phyloP scores from a whole-genome alignment of 1,140 invertebrate genomes.

The Solen grandis region DNA sequence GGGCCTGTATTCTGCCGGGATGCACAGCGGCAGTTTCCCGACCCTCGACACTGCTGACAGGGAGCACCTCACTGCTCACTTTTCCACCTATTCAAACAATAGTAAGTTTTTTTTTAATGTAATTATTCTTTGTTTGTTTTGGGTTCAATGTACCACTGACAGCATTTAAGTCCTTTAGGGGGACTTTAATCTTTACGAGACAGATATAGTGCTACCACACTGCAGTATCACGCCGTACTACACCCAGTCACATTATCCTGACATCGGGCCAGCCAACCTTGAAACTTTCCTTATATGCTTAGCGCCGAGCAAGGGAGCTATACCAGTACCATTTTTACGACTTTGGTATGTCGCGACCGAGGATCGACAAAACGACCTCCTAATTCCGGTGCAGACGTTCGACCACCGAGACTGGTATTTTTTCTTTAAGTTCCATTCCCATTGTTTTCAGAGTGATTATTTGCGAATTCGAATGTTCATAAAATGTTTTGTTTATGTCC shows the following conservation, averaged over 20 bases:
- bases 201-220: neutral
- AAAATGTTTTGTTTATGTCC: neutral
- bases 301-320: too few relatives aligned
- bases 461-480: neutral
- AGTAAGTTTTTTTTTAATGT: too few relatives aligned
- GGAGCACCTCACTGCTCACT: conserved; percentile 6
- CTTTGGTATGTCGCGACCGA: too few relatives aligned
- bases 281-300: too few relatives aligned
- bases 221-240: too few relatives aligned
- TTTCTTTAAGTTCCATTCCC: too few relatives aligned
- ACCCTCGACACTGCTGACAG: conserved; percentile 40
- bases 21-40: conserved; percentile 41
- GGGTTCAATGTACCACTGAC: neutral
- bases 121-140: too few relatives aligned
- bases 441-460: neutral
- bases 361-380: too few relatives aligned
- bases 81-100: too few relatives aligned
- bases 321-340: too few relatives aligned
- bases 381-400: too few relatives aligned
- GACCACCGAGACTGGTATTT: too few relatives aligned
- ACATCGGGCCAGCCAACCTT: neutral
- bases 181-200: neutral
- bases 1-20: conserved; percentile 40
- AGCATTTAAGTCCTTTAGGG: neutral
- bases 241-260: neutral